Evolutionary conservation across 2,113 vertebrate species (phyloP).

Genomic region (rat (Rattus norvegicus)): GRCr8 NC_086024.1:92207501-92208000

Average conservation of each 20-base stretch:
- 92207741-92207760: not conserved
- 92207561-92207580: not conserved
- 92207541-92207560: not conserved
- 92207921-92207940: too few relatives aligned
- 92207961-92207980: too few relatives aligned
- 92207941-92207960: too few relatives aligned
- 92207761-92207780: not conserved
- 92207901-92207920: too few relatives aligned
- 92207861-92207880: too few relatives aligned
- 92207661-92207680: not conserved
- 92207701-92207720: not conserved
- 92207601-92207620: not conserved
- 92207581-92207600: not conserved
- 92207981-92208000: too few relatives aligned
- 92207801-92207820: too few relatives aligned
- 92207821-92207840: too few relatives aligned
- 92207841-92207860: too few relatives aligned
- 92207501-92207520: not conserved
- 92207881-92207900: too few relatives aligned
- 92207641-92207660: not conserved
- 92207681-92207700: not conserved
- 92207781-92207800: too few relatives aligned
- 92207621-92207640: not conserved
- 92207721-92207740: not conserved
- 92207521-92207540: not conserved